These are phyloP conservation scores for Bos indicus DNA, from an alignment of 2,113 vertebrate genomes.

Conservation along the genomic window DNA sequence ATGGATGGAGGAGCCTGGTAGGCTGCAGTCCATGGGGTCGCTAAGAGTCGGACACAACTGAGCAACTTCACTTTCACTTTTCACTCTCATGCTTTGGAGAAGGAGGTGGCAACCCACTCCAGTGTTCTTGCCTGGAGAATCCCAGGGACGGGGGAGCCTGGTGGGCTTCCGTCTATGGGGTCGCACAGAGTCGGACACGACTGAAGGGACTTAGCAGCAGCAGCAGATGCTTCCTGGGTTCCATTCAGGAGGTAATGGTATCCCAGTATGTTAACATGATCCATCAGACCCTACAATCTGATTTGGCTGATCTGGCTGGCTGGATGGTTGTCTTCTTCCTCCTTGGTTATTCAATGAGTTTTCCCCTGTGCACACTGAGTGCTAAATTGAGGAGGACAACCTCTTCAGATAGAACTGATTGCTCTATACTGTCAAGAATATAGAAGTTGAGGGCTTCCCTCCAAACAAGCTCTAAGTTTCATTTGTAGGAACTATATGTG, in stretches of 20 bases:
- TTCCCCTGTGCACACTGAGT: accelerated
- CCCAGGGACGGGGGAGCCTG: no score
- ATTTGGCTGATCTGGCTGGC: background rate
- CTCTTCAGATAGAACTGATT: background rate
- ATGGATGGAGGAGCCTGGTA: no score
- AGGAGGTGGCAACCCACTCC: no score
- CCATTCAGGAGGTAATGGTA: background rate
- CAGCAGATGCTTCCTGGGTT: background rate
- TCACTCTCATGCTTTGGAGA: no score
- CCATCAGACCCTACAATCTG: background rate
- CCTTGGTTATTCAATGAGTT: background rate
- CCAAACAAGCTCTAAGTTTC: background rate
- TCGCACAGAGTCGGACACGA: no score
- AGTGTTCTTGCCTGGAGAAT: no score
- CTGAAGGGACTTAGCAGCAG: no score
- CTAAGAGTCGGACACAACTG: no score
- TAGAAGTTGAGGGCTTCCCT: background rate
- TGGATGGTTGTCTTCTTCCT: background rate
- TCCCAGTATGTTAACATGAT: background rate
- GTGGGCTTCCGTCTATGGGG: no score
- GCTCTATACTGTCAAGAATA: background rate
- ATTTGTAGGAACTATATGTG: background rate
- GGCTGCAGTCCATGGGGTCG: no score
- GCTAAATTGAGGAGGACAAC: background rate
- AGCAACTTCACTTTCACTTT: no score